Evolutionary conservation across 2,888 invertebrate species (phyloP), one percentile per base, ranked within the genome.

Genomic region (Serripes groenlandicus): DNA sequence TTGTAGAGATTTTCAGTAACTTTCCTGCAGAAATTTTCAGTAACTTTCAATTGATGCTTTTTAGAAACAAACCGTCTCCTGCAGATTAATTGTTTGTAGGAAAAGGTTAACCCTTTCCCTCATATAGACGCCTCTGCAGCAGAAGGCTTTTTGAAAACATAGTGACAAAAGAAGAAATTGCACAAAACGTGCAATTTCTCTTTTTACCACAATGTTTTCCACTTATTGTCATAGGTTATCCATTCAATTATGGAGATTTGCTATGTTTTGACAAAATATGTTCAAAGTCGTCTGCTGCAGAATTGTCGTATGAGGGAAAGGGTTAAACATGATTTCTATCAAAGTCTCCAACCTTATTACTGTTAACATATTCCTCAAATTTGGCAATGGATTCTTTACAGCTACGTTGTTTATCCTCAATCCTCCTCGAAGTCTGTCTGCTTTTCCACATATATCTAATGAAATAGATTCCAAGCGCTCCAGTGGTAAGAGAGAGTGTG

Each of bases 281-380:
- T 60, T 28, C 9, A 9, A 9, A 7, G 3, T 60, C 7, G 28
- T 3, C 28, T 28, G 5, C 7, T 23, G 7, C 7, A 21, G 7
- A 28, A 60, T 7, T 60, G 23, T 26, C 7, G 28, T 18, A 62
- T 3, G 2, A 30, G 3, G 3, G 3, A 62, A 62, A 5, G n/a
- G 32, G 4, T 32, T 4, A 32, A 18, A 3, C 30, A 62, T 56
- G 23, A 56, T 11, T n/a, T 56, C 23, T 7, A 23, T 21, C 9
- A 42, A 42, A 18, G 9, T 18, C 9, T 28, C 62, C n/a, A 35
- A 81, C 81, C 68, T 66, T 66, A 69, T 81, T 66, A 35, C 76
- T 60, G 0, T 79, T 34, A 11, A 85, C 32, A 34, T 70, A 28
- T 26, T 78, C 77, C 58, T 78, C 74, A 56, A 87, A 32, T 42